Conservation (phyloP, 2,113 vertebrate species). For the Colaptes auratus region DNA sequence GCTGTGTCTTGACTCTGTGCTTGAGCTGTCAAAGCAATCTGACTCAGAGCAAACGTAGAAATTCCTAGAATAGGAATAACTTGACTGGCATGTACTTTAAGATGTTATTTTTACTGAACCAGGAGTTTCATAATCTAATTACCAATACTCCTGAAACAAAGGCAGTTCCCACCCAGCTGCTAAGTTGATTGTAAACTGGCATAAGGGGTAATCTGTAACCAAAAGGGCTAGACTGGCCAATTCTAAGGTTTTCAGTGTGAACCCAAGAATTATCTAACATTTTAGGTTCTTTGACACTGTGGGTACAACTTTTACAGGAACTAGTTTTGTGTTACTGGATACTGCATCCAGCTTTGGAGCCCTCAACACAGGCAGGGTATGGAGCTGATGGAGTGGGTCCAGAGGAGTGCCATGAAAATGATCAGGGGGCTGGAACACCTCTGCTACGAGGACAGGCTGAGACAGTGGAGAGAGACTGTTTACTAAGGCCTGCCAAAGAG, state of each 20-base stretch:
- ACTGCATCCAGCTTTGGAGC: no score
- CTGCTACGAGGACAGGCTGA: no score
- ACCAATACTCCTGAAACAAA: conserved; percentile 33
- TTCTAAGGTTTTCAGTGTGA: neutral
- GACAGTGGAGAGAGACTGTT: no score
- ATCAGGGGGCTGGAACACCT: no score
- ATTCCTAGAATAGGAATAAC: conserved; percentile 38
- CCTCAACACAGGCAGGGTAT: no score
- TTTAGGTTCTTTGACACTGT: neutral
- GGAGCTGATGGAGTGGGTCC: no score
- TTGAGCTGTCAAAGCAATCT: conserved; percentile 41
- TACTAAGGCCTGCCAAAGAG: no score
- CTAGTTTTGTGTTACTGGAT: neutral
- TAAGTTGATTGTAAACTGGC: neutral
- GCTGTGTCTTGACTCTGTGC: neutral
- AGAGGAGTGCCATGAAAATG: no score
- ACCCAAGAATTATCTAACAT: neutral
- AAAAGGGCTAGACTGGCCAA: neutral
- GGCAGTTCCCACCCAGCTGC: neutral
- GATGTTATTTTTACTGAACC: conserved; percentile 37
- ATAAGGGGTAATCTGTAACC: neutral
- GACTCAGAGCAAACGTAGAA: conserved; percentile 31
- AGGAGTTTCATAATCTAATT: conserved; percentile 23
- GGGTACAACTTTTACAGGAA: neutral
- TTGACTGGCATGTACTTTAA: conserved; percentile 43